Evolutionary conservation across 1,140 invertebrate genomes (phyloP).

Genomic region (Atta colombica): DNA sequence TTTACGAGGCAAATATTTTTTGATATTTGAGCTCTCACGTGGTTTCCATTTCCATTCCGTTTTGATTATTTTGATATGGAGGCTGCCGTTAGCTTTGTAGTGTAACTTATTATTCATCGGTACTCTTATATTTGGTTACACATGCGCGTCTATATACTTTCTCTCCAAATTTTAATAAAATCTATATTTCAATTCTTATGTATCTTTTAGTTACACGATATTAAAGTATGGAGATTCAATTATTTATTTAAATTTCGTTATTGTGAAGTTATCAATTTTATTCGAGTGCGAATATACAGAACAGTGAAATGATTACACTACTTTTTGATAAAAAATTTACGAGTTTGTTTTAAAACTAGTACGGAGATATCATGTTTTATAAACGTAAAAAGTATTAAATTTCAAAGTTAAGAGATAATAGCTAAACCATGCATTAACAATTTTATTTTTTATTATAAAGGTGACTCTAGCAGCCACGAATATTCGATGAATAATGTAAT

Average conservation of each 20-base stretch:
- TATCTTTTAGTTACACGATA: not conserved
- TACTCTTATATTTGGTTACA: conserved; percentile 10
- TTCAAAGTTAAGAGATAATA: not conserved
- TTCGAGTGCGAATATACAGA: not conserved
- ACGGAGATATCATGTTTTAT: not conserved
- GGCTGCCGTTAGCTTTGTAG: not conserved
- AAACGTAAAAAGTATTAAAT: not conserved
- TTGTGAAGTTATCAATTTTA: not conserved
- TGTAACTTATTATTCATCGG: conserved; percentile 41
- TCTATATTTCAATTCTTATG: not conserved
- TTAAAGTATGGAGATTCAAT: conserved; percentile 10
- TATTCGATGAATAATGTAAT: not conserved
- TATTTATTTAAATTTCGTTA: conserved; percentile 45
- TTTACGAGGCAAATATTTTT: conserved; percentile 48
- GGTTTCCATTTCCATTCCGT: conserved; percentile 33
- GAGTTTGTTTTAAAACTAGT: not conserved
- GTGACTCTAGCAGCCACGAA: not conserved
- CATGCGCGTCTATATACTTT: not conserved
- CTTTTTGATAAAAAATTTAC: not conserved
- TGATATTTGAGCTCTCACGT: conserved; percentile 33
- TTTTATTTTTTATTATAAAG: not conserved
- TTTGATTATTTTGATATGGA: conserved; percentile 39
- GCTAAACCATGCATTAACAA: not conserved
- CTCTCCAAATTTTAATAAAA: conserved; percentile 18
- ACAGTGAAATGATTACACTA: not conserved